Conservation (phyloP, 2,797 vertebrate species). For the Neopelma chrysocephalum region DNA sequence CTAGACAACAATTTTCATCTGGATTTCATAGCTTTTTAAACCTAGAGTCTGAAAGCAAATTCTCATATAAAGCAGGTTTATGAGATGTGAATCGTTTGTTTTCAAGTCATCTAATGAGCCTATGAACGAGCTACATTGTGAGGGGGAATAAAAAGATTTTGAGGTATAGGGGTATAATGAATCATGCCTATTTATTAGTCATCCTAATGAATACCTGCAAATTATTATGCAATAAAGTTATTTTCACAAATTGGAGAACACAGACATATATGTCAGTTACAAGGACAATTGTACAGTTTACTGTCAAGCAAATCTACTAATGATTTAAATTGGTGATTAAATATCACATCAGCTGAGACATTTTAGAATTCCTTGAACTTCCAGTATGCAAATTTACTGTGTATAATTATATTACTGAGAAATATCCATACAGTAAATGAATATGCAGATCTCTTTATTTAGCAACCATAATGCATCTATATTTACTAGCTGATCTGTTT, state of each 20-base stretch:
- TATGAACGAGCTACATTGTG: not conserved
- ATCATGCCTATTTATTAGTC: slow-evolving; percentile 50
- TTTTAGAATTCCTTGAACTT: slow-evolving; percentile 29
- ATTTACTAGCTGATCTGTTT: slow-evolving; percentile 26
- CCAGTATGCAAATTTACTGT: slow-evolving; percentile 4
- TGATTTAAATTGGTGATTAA: slow-evolving; percentile 27
- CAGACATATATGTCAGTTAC: slow-evolving; percentile 31
- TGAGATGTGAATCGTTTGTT: not conserved
- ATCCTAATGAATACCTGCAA: slow-evolving; percentile 33
- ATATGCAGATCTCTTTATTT: slow-evolving; percentile 10
- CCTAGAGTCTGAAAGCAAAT: not conserved
- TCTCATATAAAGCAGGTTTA: not conserved
- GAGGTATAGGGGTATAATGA: not conserved
- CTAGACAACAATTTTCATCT: not conserved
- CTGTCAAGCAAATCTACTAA: slow-evolving; percentile 27
- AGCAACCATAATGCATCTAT: not conserved
- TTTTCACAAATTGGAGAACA: slow-evolving; percentile 28
- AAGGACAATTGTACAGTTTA: slow-evolving; percentile 12
- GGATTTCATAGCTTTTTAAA: not conserved
- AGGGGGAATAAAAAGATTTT: not conserved
- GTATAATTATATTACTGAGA: not conserved
- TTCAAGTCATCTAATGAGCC: not conserved
- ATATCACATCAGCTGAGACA: not conserved
- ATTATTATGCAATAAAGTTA: slow-evolving; percentile 12
- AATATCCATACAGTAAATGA: slow-evolving; percentile 21